A percentile compares a stretch with the other conserved stretches of the same genome.
Evolutionary conservation across 2,888 invertebrate species (phyloP).

Genomic region (Eupithecia insigniata): DNA sequence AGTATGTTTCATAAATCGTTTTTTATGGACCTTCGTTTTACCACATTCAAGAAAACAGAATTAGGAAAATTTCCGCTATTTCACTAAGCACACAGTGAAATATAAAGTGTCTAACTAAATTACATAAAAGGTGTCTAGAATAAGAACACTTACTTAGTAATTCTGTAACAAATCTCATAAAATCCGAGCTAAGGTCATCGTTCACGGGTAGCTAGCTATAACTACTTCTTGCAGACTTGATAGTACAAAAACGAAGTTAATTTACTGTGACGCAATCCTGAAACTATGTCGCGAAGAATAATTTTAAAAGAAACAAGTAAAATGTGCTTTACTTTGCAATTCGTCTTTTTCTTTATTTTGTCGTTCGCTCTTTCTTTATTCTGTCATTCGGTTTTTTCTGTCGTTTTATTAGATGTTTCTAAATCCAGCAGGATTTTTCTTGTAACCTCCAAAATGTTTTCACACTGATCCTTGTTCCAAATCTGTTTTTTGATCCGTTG

Average conservation of each 20-base stretch:
- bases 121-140: background rate
- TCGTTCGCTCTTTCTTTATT: background rate
- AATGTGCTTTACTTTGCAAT: background rate
- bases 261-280: slow-evolving; percentile 28
- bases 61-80: too few relatives aligned
- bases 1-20: too few relatives aligned
- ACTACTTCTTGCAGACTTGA: slow-evolving; percentile 23
- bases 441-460: background rate
- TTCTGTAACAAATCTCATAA: slow-evolving; percentile 11
- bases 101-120: background rate
- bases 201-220: slow-evolving; percentile 11
- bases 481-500: too few relatives aligned
- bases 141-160: background rate
- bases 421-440: background rate
- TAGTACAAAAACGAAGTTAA: slow-evolving; percentile 32
- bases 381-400: background rate
- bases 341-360: background rate
- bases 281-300: slow-evolving; percentile 21
- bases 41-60: too few relatives aligned
- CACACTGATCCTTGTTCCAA: background rate
- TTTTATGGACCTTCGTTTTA: too few relatives aligned
- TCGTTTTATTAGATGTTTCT: background rate
- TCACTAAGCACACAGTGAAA: too few relatives aligned
- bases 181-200: slow-evolving; percentile 3
- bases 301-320: background rate